Base-by-base conservation (phyloP, 92 coral and sea anemone species). In the Blastomussa wellsi region DNA sequence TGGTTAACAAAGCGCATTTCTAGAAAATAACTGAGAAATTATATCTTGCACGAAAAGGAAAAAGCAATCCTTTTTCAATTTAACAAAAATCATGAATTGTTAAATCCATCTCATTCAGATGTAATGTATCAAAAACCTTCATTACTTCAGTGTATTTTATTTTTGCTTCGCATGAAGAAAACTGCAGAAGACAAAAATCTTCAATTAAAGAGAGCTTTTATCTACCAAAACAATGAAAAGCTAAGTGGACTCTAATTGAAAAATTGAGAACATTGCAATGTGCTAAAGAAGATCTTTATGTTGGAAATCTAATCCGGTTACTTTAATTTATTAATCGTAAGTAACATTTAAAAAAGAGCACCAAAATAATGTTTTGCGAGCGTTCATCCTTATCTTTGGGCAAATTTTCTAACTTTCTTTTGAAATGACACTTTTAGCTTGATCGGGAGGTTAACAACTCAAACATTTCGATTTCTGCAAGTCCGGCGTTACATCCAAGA, bases 191-290 rank as follows among this genome's bases (percentile, higher is more conserved):
- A 26, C 4, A 35, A 51, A 76, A 19, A 9, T 31, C 0, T 15
- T 48, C 3, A 53, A 49, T 48, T 31, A 52, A 76, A 22, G 38
- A 17, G 9, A 76, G 15, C 16, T n/a, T 75, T 29, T 42, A 75
- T 49, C n/a, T 13, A 49, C 38, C 38, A 32, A 38, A 76, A 49
- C n/a, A 76, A 35, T 48, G 17, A 35, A 70, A 12, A 68, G 13
- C 74, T 17, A 68, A 68, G 38, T 70, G 35, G 75, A 76, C 51
- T 31, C 17, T 49, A 76, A 76, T 73, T 73, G 32, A 68, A 32
- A 69, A 35, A 69, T 8, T 69, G 39, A 76, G 49, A 68, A 33
- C 48, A 44, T 29, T 44, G 36, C 32, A 24, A 72, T 70, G 38
- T 15, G 22, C 17, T 62, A 26, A 62, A 62, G 68, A 70, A n/a